A percentile compares a stretch with the other conserved stretches of the same genome.
Conservation (phyloP, 1,140 invertebrate genomes). For the Cydia fagiglandana region DNA sequence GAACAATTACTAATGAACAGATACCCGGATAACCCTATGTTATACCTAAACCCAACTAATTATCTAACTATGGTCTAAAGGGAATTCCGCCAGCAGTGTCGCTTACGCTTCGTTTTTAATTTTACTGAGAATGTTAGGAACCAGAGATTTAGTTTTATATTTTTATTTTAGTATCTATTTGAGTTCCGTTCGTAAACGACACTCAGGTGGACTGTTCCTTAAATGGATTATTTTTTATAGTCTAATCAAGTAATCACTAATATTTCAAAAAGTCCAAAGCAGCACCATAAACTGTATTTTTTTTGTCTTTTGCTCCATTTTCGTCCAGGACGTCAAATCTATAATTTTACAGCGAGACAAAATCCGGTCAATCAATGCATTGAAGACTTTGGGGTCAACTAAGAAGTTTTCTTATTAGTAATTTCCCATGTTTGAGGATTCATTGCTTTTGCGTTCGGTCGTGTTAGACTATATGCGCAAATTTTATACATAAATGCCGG, state of each 20-base stretch:
- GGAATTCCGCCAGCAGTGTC: not conserved
- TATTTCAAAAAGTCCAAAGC: slow-evolving; percentile 19
- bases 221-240: not conserved
- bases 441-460: too few species aligned
- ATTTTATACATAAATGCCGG: too few species aligned
- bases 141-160: too few species aligned
- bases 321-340: slow-evolving; percentile 11
- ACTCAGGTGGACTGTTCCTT: not conserved
- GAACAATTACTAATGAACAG: slow-evolving; percentile 3
- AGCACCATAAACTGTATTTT: slow-evolving; percentile 7
- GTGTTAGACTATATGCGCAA: too few species aligned
- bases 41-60: not conserved
- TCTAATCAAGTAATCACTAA: not conserved
- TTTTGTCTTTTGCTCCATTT: slow-evolving; percentile 15
- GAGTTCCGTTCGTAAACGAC: not conserved
- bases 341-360: not conserved
- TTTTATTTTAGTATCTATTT: too few species aligned
- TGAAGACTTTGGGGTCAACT: not conserved
- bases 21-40: not conserved
- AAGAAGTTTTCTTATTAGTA: too few species aligned
- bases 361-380: not conserved
- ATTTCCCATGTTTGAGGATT: too few species aligned
- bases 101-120: not conserved
- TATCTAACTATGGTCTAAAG: not conserved
- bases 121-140: not conserved